Base-by-base conservation (phyloP, 2,113 vertebrate species). In the Coracopsis vasa region DNA sequence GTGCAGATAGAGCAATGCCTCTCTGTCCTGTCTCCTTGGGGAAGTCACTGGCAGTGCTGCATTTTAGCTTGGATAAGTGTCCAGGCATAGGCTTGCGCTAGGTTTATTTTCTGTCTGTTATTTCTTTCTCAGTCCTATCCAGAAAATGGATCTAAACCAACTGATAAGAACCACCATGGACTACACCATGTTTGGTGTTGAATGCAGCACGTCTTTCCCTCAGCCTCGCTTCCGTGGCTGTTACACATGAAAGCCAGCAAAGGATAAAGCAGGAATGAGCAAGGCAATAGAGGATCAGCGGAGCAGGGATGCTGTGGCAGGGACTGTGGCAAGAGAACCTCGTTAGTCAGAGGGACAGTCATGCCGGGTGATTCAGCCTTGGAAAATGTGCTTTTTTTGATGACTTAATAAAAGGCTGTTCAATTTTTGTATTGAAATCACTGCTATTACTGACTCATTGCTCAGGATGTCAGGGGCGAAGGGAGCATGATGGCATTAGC, bases 321-420 rank as follows among this genome's bases (percentile, higher is more conserved):
- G 42, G 50, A 39, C 89, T 31, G 72, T 69, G 86, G 72, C 80
- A 37, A 56, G 60, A 90, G 73, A 79, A 61, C 37, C 62, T 91
- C 39, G 27, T 94, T 95, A 95, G 87, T 94, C 87, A 97, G 84
- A 88, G 42, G 66, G 74, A 85, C 65, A 87, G 81, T 95, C 89
- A 90, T 66, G 45, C 44, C 19, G 53, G 10, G 51, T 95, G 93
- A 97, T 62, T 95, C 93, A 95, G 8, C 74, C 61, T 48, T 20
- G 37, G 53, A 88, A 82, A 94, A 90, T 77, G 58, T 80, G 66
- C 16, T 21, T 86, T 89, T 83, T 91, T 42, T 56, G 65, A 87
- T 88, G 66, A 71, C 56, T 94, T 89, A 92, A 91, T 91, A 51
- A 74, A 87, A 82, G 28, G 41, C 20, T 13, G 8, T 37, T 84